These are phyloP conservation scores for Calcarius lapponicus DNA, from an alignment of 2,797 vertebrate species.

Conservation along the genomic window DNA sequence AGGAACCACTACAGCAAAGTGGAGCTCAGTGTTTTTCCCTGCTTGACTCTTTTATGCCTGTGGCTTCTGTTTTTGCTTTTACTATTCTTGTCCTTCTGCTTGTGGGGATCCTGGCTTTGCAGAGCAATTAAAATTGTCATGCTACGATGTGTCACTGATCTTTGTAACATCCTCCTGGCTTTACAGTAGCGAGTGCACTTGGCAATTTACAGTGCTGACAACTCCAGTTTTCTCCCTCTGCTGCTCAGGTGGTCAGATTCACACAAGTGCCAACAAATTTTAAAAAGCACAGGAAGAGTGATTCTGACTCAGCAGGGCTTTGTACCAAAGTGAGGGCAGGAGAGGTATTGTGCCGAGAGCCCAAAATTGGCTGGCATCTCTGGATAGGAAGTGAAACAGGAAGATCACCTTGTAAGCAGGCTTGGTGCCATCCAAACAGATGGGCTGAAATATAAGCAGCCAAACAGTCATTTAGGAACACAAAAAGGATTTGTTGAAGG, in stretches of 20 bases:
- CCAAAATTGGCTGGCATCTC: slow-evolving; percentile 18
- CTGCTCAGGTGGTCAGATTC: not conserved
- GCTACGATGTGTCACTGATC: not conserved
- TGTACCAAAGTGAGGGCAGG: not conserved
- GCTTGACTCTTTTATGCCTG: not conserved
- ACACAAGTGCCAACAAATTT: not conserved
- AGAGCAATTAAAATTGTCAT: not conserved
- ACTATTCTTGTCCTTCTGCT: not conserved
- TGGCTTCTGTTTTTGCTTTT: not conserved
- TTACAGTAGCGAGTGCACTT: not conserved
- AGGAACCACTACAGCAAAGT: not conserved
- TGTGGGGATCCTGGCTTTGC: not conserved
- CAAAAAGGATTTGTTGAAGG: slow-evolving; percentile 45
- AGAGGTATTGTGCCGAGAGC: not conserved
- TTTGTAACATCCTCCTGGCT: not conserved
- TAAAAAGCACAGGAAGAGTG: not conserved
- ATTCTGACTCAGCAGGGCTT: not conserved
- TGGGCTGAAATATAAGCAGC: slow-evolving; percentile 26
- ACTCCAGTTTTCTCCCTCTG: not conserved
- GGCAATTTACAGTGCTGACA: not conserved
- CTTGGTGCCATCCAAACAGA: slow-evolving; percentile 61
- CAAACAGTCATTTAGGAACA: slow-evolving; percentile 31
- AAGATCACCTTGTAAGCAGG: slow-evolving; percentile 68
- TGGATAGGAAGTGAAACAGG: not conserved
- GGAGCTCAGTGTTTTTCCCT: not conserved